A percentile compares a stretch with the other conserved stretches of the same genome.
Evolutionary conservation across 2,113 vertebrate species (phyloP).

Genomic region (Emydocephalus ijimae): DNA sequence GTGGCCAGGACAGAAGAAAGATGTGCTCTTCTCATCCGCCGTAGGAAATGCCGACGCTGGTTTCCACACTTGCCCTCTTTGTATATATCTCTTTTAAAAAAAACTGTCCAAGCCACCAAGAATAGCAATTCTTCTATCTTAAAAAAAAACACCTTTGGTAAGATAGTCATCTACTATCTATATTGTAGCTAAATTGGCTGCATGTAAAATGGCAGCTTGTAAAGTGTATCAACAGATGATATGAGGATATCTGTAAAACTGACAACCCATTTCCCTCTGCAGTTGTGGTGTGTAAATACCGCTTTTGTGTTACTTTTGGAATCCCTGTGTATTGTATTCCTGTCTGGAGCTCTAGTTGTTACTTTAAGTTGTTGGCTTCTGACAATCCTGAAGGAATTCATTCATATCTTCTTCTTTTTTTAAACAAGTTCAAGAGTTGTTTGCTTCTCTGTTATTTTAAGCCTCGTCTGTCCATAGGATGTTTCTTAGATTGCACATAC

Average conservation of each 20-base stretch:
- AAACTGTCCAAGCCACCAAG: neutral
- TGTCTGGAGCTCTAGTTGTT: neutral
- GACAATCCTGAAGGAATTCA: neutral
- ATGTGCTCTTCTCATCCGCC: no score
- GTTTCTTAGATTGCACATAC: neutral
- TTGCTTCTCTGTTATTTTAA: neutral
- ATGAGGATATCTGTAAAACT: neutral
- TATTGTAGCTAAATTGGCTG: neutral
- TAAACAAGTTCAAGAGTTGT: neutral
- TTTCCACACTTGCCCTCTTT: no score
- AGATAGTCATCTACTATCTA: neutral
- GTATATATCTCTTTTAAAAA: neutral
- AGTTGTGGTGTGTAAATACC: neutral
- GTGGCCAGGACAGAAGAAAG: no score
- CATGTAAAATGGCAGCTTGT: neutral
- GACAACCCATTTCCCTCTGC: neutral
- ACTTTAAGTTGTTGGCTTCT: neutral
- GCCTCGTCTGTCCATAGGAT: neutral
- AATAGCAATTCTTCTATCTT: neutral
- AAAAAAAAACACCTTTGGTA: neutral
- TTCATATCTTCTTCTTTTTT: neutral
- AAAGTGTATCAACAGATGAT: neutral
- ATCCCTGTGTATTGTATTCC: neutral
- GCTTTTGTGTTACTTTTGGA: neutral
- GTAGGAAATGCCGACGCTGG: no score